Conservation (phyloP, 2,797 vertebrate genomes). For the Thamnophis elegans region DNA sequence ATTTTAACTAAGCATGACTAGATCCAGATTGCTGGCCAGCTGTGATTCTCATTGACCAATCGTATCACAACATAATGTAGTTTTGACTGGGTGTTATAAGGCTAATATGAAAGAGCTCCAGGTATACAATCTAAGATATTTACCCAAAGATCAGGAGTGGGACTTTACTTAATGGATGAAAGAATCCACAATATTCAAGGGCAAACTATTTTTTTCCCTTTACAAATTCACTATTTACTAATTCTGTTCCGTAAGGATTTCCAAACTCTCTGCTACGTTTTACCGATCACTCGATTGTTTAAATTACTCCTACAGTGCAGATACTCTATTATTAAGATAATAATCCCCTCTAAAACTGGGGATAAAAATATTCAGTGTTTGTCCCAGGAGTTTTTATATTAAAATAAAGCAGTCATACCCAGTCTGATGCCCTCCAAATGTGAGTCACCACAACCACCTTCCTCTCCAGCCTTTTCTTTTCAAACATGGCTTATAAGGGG, state of each 20-base stretch:
- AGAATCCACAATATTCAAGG: background rate
- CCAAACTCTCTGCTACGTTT: background rate
- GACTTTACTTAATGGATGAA: background rate
- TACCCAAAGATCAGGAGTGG: background rate
- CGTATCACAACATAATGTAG: background rate
- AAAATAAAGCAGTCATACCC: background rate
- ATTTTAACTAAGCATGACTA: background rate
- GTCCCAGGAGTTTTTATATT: background rate
- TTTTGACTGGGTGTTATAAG: background rate
- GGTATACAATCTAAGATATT: background rate
- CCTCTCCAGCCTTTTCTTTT: background rate
- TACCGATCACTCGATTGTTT: background rate
- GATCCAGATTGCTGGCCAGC: background rate
- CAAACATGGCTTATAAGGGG: background rate
- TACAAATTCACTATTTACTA: background rate
- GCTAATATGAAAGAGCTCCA: background rate
- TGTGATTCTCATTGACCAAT: background rate
- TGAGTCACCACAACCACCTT: background rate
- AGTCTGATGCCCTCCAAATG: background rate
- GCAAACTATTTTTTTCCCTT: background rate
- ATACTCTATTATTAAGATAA: background rate
- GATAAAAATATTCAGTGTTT: background rate
- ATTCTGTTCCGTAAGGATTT: background rate
- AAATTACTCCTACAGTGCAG: background rate
- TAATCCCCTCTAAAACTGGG: background rate